Base-by-base conservation (phyloP, 2,888 invertebrate species). In the Eulithis testata region DNA sequence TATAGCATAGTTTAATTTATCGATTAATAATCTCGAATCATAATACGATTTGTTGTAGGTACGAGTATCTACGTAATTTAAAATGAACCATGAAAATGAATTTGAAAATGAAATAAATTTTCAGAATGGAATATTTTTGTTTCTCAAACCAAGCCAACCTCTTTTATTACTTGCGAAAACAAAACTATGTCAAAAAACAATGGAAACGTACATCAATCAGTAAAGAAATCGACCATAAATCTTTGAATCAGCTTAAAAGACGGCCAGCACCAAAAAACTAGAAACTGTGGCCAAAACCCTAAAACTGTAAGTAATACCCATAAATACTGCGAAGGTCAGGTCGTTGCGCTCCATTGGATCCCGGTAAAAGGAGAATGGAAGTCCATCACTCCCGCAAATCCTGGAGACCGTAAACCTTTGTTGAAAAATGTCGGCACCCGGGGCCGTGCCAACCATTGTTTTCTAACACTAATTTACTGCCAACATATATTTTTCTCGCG, bases 401-500 rank as follows among this genome's bases (percentile, higher is more conserved):
- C 59, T 75, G 73, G 79, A 67, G 71, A 73, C 73, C 69, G 62
- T 78, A 75, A 65, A 69, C 65, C 71, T 70, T 76, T 53, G 65
- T 54, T 80, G 76, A 80, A 80, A 80, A 80, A 81, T 79, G 77
- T 71, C 75, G 73, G 69, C 74, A 62, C 52, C 66, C 71, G 73
- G 66, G 72, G 70, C 70, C 70, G 70, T 66, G 68, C 62, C 74
- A 52, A 67, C 77, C 76, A 81, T 79, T 80, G 80, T 81, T 80
- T 81, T 76, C 81, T 79, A 78, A 80, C 79, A 74, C 80, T 81
- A 79, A 81, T 80, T 81, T 82, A 82, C 79, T 76, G 77, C 76
- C 70, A 73, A 74, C 79, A 77, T 80, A 77, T 80, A 81, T 81
- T 79, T 81, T 78, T 79, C 75, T 78, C 71, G 72, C 71, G 68